Evolutionary conservation across 2,888 invertebrate genomes (phyloP).

Genomic region (Tachystola acroxantha): DNA sequence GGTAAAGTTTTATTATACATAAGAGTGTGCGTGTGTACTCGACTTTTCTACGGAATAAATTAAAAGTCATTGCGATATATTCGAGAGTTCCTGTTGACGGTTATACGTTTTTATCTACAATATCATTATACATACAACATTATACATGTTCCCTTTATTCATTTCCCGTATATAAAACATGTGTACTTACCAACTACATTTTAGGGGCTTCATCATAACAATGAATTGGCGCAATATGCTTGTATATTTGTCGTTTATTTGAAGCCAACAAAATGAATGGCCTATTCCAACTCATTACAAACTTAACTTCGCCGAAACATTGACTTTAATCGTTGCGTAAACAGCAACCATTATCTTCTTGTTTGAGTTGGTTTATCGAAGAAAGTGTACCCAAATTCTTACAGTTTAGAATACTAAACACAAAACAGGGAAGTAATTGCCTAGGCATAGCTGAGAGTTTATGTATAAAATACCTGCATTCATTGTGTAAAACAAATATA

Average conservation of each 20-base stretch:
- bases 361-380: conserved; percentile 12
- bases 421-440: conserved; percentile 6
- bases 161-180: no score
- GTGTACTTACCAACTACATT: conserved; percentile 10
- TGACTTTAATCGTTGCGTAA: conserved; percentile 15
- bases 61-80: not conserved
- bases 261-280: conserved; percentile 12
- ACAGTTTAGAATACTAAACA: conserved; percentile 5
- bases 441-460: not conserved
- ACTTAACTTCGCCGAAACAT: conserved; percentile 15
- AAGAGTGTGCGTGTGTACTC: not conserved
- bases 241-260: conserved; percentile 2
- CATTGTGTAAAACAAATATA: conserved; percentile 4
- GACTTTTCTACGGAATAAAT: not conserved
- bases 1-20: conserved; percentile 14
- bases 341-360: conserved; percentile 16
- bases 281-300: conserved; percentile 19
- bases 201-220: conserved; percentile 18
- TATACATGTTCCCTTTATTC: no score
- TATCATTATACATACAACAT: no score
- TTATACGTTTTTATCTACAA: not conserved
- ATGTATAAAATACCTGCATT: not conserved
- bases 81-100: not conserved
- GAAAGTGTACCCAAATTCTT: conserved; percentile 12
- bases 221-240: conserved; percentile 5